Percentiles rank a stretch among this genome's conserved stretches.
Evolutionary conservation across 2,888 invertebrate genomes (phyloP).

Genomic region (Epinotia bilunana): DNA sequence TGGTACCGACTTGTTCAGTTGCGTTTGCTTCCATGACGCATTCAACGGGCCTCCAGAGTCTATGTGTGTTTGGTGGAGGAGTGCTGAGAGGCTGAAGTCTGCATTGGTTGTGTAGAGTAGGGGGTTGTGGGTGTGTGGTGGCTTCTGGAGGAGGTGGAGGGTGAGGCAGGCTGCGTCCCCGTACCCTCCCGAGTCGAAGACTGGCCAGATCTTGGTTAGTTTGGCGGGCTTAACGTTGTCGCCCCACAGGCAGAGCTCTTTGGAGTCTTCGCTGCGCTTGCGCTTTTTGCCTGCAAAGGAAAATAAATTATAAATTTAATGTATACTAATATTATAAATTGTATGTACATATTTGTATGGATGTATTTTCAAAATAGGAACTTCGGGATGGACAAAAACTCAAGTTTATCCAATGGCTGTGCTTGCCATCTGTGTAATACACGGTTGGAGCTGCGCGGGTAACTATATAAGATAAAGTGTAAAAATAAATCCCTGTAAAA

Average conservation of each 20-base stretch:
- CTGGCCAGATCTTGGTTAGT: conserved; percentile 79
- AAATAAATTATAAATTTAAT: conserved; percentile 19
- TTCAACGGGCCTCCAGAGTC: conserved; percentile 72
- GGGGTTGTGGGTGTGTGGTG: conserved; percentile 61
- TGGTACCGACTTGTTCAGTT: conserved; percentile 62
- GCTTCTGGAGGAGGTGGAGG: conserved; percentile 62
- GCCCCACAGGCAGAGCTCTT: conserved; percentile 67
- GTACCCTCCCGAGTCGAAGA: conserved; percentile 81
- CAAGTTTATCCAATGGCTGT: too few relatives aligned
- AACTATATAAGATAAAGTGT: too few relatives aligned
- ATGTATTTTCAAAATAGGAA: too few relatives aligned
- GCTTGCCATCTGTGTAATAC: too few relatives aligned
- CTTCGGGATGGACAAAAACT: too few relatives aligned
- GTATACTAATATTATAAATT: too few relatives aligned
- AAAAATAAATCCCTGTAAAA: too few relatives aligned
- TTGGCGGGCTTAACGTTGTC: conserved; percentile 70
- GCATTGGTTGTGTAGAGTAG: conserved; percentile 59
- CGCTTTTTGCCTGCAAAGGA: conserved; percentile 73
- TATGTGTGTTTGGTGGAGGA: conserved; percentile 56
- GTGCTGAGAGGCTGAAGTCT: conserved; percentile 52
- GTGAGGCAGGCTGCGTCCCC: conserved; percentile 64
- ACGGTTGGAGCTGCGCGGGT: too few relatives aligned
- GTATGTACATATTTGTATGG: too few relatives aligned
- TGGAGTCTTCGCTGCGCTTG: conserved; percentile 65
- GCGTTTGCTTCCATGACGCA: conserved; percentile 70